Base-by-base conservation (phyloP, 2,113 vertebrate genomes). In the Hydrochoerus hydrochaeris region DNA sequence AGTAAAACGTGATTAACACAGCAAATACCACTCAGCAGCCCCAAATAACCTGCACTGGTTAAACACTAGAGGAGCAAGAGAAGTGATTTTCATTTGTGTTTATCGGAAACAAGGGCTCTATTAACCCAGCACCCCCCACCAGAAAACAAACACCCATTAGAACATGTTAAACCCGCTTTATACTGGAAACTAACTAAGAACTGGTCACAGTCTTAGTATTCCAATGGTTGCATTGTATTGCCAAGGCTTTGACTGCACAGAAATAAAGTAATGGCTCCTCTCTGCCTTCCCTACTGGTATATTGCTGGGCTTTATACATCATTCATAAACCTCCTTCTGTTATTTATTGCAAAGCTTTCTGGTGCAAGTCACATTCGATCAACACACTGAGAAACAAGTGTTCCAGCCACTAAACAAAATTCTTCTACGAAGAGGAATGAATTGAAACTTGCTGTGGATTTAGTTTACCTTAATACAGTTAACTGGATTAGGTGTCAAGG, bases 401-500 rank as follows among this genome's bases (percentile, higher is more conserved):
- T 80, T 96, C 85, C 77, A 97, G 73, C 41, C 90, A 38, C 77
- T 91, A 77, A 67, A 58, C 46, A 88, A 85, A 98, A 96, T 11
- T 91, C 93, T 60, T 85, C 12, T 1, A 71, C 82, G 69, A 78
- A 90, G n/a, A 88, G 63, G 88, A 94, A 77, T 85, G 54, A 95
- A 95, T 91, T 52, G 17, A 1, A 96, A 86, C 46, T 67, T 49
- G 73, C 73, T 90, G 62, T 77, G 90, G 96, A 88, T 65, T 62
- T 90, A 57, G 91, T 26, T 96, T 92, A 58, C 78, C 84, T 88
- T 78, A 62, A 94, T 86, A 88, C 67, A 71, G 71, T 87, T 96
- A 96, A 96, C 91, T 80, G 80, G 91, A 95, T 96, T 97, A 95
- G 75, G 67, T 92, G 96, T 71, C 85, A 96, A 78, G 80, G 69